These are phyloP conservation scores for Menidia beryllina DNA, from an alignment of 2,113 vertebrate genomes.

Conservation along the genomic window DNA sequence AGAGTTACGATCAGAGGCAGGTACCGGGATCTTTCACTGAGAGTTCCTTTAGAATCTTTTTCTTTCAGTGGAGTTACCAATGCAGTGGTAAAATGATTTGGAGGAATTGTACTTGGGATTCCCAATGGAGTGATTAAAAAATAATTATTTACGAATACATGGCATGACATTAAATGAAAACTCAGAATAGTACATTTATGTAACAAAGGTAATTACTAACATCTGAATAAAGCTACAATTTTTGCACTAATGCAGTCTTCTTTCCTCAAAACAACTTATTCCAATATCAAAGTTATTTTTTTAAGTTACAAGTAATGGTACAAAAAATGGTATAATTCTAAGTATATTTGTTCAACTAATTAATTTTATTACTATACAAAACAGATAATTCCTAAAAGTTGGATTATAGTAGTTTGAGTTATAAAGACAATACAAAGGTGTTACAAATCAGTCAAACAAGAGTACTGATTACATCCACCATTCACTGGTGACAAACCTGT, in stretches of 20 bases:
- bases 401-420: neutral
- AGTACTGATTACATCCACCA: neutral
- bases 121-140: constrained; percentile 44
- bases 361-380: too few species aligned
- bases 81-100: constrained; percentile 58
- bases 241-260: neutral
- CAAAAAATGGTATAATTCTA: too few species aligned
- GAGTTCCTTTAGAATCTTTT: constrained; percentile 44
- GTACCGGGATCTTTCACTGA: constrained; percentile 36
- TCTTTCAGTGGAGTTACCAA: constrained; percentile 40
- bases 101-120: constrained; percentile 57
- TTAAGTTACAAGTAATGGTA: neutral
- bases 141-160: constrained; percentile 36
- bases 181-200: constrained; percentile 10
- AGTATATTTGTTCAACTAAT: too few species aligned
- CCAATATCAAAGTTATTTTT: too few species aligned
- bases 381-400: neutral
- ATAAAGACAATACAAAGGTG: neutral
- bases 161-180: constrained; percentile 28
- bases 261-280: too few species aligned
- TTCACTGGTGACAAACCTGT: constrained; percentile 83
- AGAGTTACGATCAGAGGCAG: constrained; percentile 51
- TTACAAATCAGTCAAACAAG: too few species aligned
- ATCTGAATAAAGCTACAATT: neutral
- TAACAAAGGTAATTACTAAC: constrained; percentile 19